Base-by-base conservation (phyloP, 2,113 vertebrate genomes). In the Tympanuchus pallidicinctus region DNA sequence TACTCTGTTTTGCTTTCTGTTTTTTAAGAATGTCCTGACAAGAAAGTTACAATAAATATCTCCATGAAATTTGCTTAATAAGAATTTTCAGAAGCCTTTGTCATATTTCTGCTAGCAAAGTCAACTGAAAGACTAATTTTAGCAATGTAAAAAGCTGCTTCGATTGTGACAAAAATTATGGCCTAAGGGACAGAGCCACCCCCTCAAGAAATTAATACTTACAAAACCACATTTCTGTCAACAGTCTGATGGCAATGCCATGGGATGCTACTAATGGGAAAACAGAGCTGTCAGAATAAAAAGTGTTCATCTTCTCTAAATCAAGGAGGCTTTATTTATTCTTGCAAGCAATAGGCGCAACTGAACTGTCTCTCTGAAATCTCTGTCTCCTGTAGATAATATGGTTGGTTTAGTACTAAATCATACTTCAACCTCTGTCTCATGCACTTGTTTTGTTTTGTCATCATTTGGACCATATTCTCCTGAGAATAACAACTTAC, bases 131-230 rank as follows among this genome's bases (percentile, higher is more conserved):
- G 72, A 88, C 89, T 94, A 83, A 82, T 96, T 93, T 93, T 92
- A 96, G 56, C 64, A 86, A 91, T 92, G 72, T 82, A 85, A 81
- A 93, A 91, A 94, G 11, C 84, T 95, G 78, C 48, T 82, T 93
- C 71, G 73, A 73, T 92, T 93, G 56, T 92, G 85, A 95, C 89
- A 93, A 92, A 93, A 95, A 91, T 89, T 92, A 91, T 88, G 93
- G 60, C 89, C 87, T 93, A 75, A 82, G 94, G 94, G 89, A 83
- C 78, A 83, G 75, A 94, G 36, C 82, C 42, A 86, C 32, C 60
- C 72, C 85, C 60, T 86, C 60, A 83, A 89, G 87, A 94, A 94
- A 91, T 77, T 79, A 92, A 75, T 89, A 64, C 56, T 79, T 87
- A 66, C 25, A 93, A 80, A 91, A 20, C 45, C 85, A 69, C 87